Percentiles rank a stretch among this genome's conserved stretches.
These are phyloP conservation scores for Drosophila ercepeae DNA, from an alignment of 1,140 invertebrate species.

Conservation along the genomic window DNA sequence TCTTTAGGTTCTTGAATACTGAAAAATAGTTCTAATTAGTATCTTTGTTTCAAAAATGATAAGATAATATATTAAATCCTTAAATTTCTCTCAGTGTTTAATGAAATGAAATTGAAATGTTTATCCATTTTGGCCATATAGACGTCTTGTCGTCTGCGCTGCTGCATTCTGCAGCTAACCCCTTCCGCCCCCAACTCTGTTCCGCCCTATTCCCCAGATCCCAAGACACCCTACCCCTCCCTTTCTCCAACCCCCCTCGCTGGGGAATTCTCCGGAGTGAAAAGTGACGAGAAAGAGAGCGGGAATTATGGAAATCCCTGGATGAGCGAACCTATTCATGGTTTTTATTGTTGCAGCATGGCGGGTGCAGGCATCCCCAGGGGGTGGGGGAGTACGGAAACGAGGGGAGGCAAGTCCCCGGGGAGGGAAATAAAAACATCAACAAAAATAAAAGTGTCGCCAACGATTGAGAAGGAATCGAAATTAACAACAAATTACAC, in stretches of 20 bases:
- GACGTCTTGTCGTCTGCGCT: conserved; percentile 4
- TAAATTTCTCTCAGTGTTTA: not conserved
- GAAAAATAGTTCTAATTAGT: too few relatives aligned
- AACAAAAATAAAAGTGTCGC: conserved; percentile 58
- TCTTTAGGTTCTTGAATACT: too few relatives aligned
- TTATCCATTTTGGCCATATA: conserved; percentile 7
- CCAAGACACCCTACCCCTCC: not conserved
- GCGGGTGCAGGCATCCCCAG: conserved; percentile 1
- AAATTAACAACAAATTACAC: conserved; percentile 44
- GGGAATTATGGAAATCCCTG: conserved; percentile 53
- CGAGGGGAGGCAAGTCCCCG: conserved; percentile 8
- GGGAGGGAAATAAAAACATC: conserved; percentile 67
- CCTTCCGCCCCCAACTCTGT: not conserved
- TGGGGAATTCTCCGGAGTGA: conserved; percentile 29
- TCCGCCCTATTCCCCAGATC: not conserved
- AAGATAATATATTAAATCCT: too few relatives aligned
- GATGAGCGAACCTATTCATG: conserved; percentile 33
- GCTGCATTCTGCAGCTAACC: not conserved
- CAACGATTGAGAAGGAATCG: conserved; percentile 41
- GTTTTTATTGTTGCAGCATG: conserved; percentile 51
- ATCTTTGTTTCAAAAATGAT: not conserved
- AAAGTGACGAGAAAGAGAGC: not conserved
- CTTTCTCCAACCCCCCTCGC: not conserved
- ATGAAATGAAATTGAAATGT: conserved; percentile 5
- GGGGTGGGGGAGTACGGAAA: not conserved